Evolutionary conservation across 2,113 vertebrate species (phyloP).

Genomic region (Gymnarchus niloticus): DNA sequence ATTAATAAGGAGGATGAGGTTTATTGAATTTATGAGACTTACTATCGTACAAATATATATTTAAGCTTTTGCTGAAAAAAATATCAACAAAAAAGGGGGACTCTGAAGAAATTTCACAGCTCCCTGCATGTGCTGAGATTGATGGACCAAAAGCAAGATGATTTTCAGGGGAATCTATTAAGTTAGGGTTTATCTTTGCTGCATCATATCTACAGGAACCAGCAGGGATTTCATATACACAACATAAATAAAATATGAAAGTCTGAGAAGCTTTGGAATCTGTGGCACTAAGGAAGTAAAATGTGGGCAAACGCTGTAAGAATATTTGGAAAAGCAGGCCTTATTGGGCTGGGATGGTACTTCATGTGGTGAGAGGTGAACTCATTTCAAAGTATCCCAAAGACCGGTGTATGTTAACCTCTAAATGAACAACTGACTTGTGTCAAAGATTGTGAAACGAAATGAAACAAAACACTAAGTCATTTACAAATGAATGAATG

Average conservation of each 20-base stretch:
- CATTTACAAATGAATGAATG: too few species aligned
- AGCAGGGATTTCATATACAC: neutral
- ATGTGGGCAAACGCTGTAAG: too few species aligned
- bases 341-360: neutral
- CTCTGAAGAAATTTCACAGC: neutral
- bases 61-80: neutral
- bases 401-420: neutral
- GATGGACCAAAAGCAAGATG: neutral
- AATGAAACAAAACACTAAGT: neutral
- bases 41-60: neutral
- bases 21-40: neutral
- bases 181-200: neutral
- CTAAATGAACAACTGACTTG: neutral
- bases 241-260: neutral
- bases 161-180: neutral
- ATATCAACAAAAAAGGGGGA: too few species aligned
- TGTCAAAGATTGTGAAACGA: neutral
- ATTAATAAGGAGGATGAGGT: neutral
- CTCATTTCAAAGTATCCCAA: neutral
- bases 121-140: neutral
- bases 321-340: neutral
- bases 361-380: neutral
- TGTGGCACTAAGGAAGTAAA: neutral
- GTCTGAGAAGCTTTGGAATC: neutral
- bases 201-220: neutral